A percentile compares a stretch with the other conserved stretches of the same genome.
phyloP scores from a whole-genome alignment of 2,888 invertebrate species.

The Abrostola triplasia region DNA sequence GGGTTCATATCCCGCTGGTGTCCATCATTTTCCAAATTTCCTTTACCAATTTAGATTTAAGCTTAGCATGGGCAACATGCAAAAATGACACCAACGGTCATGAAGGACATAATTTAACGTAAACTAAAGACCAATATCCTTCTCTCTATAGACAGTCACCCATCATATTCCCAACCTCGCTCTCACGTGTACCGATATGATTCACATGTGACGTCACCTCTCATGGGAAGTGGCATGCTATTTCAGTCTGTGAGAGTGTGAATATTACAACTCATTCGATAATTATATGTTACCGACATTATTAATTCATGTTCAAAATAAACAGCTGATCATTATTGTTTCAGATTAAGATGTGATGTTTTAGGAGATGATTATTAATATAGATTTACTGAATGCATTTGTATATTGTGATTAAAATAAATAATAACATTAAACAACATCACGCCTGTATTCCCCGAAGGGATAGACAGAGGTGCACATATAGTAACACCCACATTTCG shows the following conservation, averaged over 20 bases:
- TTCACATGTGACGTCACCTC: conserved; percentile 2
- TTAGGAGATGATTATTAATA: conserved; percentile 13
- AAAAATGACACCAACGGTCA: too few species aligned
- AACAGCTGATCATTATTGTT: conserved; percentile 31
- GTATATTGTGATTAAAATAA: too few species aligned
- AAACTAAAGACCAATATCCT: too few species aligned
- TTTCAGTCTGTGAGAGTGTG: conserved; percentile 14
- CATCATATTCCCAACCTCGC: not conserved
- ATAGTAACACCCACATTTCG: too few species aligned
- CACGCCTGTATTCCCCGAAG: too few species aligned
- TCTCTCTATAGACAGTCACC: not conserved
- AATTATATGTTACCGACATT: conserved; percentile 23
- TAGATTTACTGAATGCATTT: too few species aligned
- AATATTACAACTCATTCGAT: conserved; percentile 7
- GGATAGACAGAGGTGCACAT: too few species aligned
- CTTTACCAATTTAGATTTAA: too few species aligned
- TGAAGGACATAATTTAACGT: too few species aligned
- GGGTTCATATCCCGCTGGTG: too few species aligned
- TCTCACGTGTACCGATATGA: conserved; percentile 1
- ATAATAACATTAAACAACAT: not conserved
- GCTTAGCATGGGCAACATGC: too few species aligned
- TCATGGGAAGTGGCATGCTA: conserved; percentile 12
- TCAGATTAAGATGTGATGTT: conserved; percentile 16
- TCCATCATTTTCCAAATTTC: too few species aligned
- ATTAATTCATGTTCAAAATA: conserved; percentile 33